Conservation (phyloP, 2,113 vertebrate genomes). For the Sarotherodon lohbergeri region DNA sequence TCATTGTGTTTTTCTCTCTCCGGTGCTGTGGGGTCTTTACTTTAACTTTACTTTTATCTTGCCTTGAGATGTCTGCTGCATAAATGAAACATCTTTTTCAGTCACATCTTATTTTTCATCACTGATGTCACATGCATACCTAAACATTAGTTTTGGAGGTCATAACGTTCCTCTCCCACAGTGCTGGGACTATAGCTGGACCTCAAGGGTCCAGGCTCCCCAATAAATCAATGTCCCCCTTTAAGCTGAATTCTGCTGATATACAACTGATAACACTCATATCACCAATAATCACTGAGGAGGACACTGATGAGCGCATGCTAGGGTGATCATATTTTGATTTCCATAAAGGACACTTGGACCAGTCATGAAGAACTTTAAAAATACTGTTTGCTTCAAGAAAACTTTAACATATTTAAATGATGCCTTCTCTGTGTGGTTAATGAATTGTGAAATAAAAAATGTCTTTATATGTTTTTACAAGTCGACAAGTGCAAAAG, state of each 20-base stretch:
- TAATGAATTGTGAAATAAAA: neutral
- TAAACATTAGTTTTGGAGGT: neutral
- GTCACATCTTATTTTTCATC: neutral
- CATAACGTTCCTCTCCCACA: neutral
- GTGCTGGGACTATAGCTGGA: neutral
- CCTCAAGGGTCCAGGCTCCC: neutral
- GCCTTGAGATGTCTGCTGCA: neutral
- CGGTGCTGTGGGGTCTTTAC: neutral
- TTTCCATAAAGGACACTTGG: neutral
- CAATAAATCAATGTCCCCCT: neutral
- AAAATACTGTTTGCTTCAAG: neutral
- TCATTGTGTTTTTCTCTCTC: neutral
- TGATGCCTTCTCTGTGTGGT: neutral
- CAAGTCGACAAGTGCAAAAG: neutral
- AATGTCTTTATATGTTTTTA: neutral
- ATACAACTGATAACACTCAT: neutral
- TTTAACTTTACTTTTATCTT: neutral
- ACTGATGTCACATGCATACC: neutral
- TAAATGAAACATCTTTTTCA: neutral
- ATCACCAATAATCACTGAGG: neutral
- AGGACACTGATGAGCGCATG: neutral
- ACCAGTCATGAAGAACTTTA: neutral
- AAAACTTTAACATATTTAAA: neutral
- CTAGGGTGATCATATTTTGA: neutral
- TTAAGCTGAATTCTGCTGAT: neutral